Evolutionary conservation across 2,113 vertebrate species (phyloP).

Genomic region (Heterochromis multidens): DNA sequence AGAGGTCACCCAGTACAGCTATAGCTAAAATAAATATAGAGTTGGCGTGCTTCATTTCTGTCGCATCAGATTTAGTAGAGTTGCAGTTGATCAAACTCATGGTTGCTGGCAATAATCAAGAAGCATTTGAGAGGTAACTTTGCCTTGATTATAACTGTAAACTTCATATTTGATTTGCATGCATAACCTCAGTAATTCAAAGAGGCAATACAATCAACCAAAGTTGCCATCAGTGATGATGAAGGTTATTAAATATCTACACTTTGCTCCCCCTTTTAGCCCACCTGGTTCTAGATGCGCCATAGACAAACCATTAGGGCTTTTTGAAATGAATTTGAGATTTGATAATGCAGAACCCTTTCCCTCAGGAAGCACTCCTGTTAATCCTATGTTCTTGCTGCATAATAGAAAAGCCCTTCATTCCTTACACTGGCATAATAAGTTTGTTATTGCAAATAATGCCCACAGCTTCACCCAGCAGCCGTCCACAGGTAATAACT

Average conservation of each 20-base stretch:
- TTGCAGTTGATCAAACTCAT: not conserved
- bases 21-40: not conserved
- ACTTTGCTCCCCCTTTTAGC: not conserved
- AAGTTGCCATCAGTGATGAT: not conserved
- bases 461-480: constrained; percentile 23
- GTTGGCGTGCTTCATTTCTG: not conserved
- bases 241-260: not conserved
- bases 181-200: not conserved
- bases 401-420: constrained; percentile 26
- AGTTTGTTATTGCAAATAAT: constrained; percentile 48
- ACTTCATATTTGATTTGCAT: not conserved
- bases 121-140: not conserved
- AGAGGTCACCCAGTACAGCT: not conserved
- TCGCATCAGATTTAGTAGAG: not conserved
- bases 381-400: constrained; percentile 6
- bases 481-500: constrained; percentile 32
- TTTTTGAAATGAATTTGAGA: constrained; percentile 22
- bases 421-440: constrained; percentile 1
- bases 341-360: constrained; percentile 19
- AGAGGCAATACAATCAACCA: not conserved
- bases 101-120: not conserved
- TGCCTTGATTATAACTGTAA: not conserved
- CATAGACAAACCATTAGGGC: constrained; percentile 13
- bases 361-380: constrained; percentile 29
- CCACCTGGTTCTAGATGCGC: not conserved